These are phyloP conservation scores for Prietella phreatophila DNA, from an alignment of 2,113 vertebrate species.

Conservation along the genomic window DNA sequence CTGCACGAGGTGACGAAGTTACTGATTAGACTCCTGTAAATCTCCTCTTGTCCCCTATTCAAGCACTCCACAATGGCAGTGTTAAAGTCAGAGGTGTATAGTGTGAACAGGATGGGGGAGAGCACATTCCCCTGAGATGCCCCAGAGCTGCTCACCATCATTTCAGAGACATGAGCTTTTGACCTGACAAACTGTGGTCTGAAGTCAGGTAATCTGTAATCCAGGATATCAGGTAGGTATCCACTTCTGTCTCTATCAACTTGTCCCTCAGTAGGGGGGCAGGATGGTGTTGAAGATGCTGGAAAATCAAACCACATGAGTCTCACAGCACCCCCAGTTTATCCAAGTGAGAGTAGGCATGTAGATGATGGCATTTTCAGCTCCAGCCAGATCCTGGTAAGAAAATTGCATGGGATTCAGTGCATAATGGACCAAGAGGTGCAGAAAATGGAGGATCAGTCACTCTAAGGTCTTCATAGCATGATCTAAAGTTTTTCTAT, in stretches of 20 bases:
- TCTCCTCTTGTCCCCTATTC: not conserved
- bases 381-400: not conserved
- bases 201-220: not conserved
- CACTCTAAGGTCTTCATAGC: not conserved
- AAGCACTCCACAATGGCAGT: not conserved
- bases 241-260: not conserved
- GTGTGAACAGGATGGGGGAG: not conserved
- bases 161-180: not conserved
- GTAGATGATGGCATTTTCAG: not conserved
- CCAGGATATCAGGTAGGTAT: not conserved
- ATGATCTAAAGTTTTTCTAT: too few species aligned
- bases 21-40: not conserved
- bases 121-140: not conserved
- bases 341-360: not conserved
- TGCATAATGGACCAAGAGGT: not conserved
- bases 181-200: not conserved
- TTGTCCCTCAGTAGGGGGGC: not conserved
- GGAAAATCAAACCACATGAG: not conserved
- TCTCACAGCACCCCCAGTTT: not conserved
- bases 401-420: not conserved
- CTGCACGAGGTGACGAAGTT: not conserved
- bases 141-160: not conserved
- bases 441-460: not conserved
- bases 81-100: not conserved
- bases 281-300: not conserved